Conservation (phyloP, 2,888 invertebrate genomes). For the Eupeodes luniger region DNA sequence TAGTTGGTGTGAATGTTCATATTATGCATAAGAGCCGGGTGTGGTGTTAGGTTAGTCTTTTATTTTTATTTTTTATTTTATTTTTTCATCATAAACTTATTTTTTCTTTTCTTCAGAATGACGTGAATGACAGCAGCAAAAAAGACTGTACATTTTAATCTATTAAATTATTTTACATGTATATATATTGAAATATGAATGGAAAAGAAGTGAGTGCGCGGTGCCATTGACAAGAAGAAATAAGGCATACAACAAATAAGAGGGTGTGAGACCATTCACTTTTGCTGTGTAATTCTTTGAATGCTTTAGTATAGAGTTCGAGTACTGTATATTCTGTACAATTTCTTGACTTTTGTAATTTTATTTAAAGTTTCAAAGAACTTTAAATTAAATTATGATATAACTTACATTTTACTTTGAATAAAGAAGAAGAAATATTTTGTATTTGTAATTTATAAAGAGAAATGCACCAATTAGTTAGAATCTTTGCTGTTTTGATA, state of each 20-base stretch:
- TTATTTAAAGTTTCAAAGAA: background rate
- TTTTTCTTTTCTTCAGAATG: background rate
- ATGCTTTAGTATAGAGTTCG: background rate
- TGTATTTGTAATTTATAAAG: background rate
- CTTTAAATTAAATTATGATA: background rate
- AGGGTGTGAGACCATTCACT: background rate
- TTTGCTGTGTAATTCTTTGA: slow-evolving; percentile 7
- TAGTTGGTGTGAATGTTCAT: background rate
- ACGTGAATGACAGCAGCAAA: slow-evolving; percentile 13
- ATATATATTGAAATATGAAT: background rate
- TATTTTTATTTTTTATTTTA: background rate
- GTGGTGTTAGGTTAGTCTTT: slow-evolving; percentile 21
- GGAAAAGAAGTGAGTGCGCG: background rate
- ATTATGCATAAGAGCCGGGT: background rate
- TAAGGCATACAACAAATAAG: background rate
- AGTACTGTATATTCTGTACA: background rate
- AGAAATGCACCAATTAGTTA: background rate
- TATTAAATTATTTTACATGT: background rate
- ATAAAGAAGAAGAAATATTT: background rate
- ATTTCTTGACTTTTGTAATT: background rate
- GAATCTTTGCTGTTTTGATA: background rate
- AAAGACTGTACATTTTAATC: slow-evolving; percentile 6
- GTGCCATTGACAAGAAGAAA: background rate
- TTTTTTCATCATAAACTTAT: background rate
- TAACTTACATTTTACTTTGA: background rate